phyloP scores from a whole-genome alignment of 2,797 vertebrate species.

The Pogonophryne albipinna region DNA sequence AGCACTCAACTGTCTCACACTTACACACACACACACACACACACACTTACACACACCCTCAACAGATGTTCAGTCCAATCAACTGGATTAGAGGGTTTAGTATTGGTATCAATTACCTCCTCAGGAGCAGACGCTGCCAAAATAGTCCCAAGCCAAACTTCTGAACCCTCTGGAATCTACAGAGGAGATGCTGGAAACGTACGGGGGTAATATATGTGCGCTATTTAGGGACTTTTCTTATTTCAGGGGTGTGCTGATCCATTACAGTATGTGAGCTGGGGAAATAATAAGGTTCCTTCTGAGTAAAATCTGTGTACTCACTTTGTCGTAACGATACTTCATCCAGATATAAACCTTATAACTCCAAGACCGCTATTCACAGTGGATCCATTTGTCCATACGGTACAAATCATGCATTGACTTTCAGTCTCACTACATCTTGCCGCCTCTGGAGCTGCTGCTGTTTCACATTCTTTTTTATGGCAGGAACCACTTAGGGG shows the following conservation, averaged over 20 bases:
- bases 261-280: background rate
- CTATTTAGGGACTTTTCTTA: constrained; percentile 1
- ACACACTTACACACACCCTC: constrained; percentile 24
- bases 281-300: background rate
- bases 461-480: background rate
- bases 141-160: constrained; percentile 37
- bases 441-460: background rate
- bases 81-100: constrained; percentile 64
- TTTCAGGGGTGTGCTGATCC: constrained; percentile 9
- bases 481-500: background rate
- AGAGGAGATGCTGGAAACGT: constrained; percentile 8
- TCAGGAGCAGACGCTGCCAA: constrained; percentile 48
- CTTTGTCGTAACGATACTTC: no score
- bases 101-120: constrained; percentile 63
- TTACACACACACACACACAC: constrained; percentile 7
- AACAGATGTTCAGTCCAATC: constrained; percentile 68
- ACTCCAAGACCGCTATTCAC: background rate
- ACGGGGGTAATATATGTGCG: background rate
- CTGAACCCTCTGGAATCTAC: constrained; percentile 37
- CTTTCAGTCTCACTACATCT: background rate
- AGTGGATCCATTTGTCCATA: background rate
- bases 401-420: constrained; percentile 2
- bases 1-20: constrained; percentile 15
- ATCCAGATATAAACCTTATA: background rate
- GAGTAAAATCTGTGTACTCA: background rate